Conservation (phyloP, 2,888 invertebrate genomes). For the Dilophus febrilis region DNA sequence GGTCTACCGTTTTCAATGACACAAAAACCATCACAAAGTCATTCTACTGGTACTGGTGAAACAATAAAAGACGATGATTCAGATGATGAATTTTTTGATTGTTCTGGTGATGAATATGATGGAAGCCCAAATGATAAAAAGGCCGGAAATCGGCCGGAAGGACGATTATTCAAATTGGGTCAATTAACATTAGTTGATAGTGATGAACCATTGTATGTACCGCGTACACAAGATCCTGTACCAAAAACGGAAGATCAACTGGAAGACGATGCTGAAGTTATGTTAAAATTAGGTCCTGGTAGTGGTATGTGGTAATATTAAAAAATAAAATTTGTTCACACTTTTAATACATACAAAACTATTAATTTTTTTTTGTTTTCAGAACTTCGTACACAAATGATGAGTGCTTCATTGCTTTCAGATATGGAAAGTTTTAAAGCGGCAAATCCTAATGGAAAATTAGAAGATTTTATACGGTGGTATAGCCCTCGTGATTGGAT, state of each 20-base stretch:
- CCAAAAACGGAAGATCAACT: slow-evolving; percentile 96
- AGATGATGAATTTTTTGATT: slow-evolving; percentile 71
- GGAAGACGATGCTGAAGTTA: slow-evolving; percentile 80
- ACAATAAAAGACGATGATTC: slow-evolving; percentile 28
- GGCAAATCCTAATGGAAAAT: slow-evolving; percentile 78
- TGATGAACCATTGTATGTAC: slow-evolving; percentile 59
- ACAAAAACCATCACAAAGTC: not conserved
- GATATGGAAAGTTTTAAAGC: slow-evolving; percentile 99
- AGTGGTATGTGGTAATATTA: slow-evolving; percentile 27
- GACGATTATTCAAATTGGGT: slow-evolving; percentile 50
- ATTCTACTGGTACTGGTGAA: too few species aligned
- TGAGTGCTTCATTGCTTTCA: slow-evolving; percentile 85
- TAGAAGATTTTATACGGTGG: slow-evolving; percentile 97
- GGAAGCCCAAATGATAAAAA: slow-evolving; percentile 28
- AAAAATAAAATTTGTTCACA: not conserved
- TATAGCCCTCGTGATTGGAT: slow-evolving; percentile 95
- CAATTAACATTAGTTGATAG: slow-evolving; percentile 47
- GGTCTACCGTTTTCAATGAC: slow-evolving; percentile 22
- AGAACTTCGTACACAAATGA: slow-evolving; percentile 77
- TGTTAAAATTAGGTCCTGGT: slow-evolving; percentile 74
- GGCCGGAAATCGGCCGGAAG: slow-evolving; percentile 46
- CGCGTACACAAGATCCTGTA: slow-evolving; percentile 77
- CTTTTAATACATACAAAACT: not conserved
- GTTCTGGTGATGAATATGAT: slow-evolving; percentile 40
- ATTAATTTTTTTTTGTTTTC: slow-evolving; percentile 36